Percentiles rank a stretch among this genome's conserved stretches.
These are phyloP conservation scores for Hippocampus abdominalis DNA, from an alignment of 2,113 vertebrate species.

Conservation along the genomic window DNA sequence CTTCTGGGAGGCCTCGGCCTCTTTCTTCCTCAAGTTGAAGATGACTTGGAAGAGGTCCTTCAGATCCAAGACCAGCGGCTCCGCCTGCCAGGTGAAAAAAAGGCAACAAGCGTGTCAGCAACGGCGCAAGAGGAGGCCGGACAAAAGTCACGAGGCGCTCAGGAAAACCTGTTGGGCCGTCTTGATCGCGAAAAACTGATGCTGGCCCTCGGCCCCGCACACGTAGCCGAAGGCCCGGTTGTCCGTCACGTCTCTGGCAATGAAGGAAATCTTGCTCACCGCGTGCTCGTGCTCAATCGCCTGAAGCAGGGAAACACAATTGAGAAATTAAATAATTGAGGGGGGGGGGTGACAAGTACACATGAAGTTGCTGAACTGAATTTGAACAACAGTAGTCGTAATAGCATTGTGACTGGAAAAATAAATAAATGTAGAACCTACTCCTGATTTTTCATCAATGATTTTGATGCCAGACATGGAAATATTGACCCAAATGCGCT, in stretches of 20 bases:
- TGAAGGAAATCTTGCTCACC: constrained; percentile 96
- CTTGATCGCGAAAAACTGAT: constrained; percentile 97
- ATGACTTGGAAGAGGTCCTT: constrained; percentile 96
- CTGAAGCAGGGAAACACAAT: constrained; percentile 50
- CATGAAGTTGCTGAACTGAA: too few species aligned
- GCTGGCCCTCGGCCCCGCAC: constrained; percentile 92
- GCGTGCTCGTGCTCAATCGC: constrained; percentile 95
- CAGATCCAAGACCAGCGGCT: constrained; percentile 89
- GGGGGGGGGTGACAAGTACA: not conserved
- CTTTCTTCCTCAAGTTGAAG: constrained; percentile 89
- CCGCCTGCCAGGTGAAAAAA: constrained; percentile 73
- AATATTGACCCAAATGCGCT: constrained; percentile 91
- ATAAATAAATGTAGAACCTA: constrained; percentile 65
- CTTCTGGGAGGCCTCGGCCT: constrained; percentile 81
- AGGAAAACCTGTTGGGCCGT: constrained; percentile 89
- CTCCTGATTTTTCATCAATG: constrained; percentile 92
- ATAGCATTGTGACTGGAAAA: too few species aligned
- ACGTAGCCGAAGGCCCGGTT: constrained; percentile 94
- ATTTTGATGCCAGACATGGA: constrained; percentile 92
- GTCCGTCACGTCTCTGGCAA: constrained; percentile 94
- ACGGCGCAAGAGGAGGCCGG: too few species aligned
- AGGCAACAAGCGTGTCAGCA: not conserved
- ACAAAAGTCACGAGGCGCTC: not conserved
- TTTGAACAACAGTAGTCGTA: too few species aligned
- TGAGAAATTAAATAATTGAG: not conserved